Conservation (phyloP, 1,140 invertebrate genomes). For the Plutomurus gul region DNA sequence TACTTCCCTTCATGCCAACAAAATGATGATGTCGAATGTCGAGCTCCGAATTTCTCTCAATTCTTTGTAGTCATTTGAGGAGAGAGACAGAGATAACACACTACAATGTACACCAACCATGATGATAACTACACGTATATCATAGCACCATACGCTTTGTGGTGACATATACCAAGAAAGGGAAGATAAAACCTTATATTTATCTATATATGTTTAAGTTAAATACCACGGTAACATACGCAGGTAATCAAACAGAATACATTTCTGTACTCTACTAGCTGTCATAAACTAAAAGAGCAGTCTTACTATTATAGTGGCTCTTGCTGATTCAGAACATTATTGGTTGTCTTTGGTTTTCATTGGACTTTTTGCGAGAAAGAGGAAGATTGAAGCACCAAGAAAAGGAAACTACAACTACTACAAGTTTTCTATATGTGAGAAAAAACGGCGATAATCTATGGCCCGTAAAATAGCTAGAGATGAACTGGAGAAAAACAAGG, state of each 20-base stretch:
- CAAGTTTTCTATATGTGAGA: background rate
- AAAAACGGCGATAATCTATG: conserved; percentile 28
- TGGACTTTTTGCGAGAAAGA: background rate
- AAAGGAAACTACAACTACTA: too few relatives aligned
- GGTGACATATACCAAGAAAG: too few relatives aligned
- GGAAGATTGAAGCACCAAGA: background rate
- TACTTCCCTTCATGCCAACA: conserved; percentile 2
- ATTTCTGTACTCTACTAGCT: too few relatives aligned
- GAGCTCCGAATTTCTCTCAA: background rate
- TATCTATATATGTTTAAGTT: too few relatives aligned
- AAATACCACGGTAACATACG: too few relatives aligned
- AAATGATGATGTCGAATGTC: conserved; percentile 13
- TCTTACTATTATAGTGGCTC: too few relatives aligned
- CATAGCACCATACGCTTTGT: background rate
- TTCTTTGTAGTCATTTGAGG: background rate
- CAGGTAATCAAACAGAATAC: too few relatives aligned
- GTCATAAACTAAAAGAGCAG: too few relatives aligned
- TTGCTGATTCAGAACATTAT: background rate
- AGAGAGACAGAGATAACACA: background rate
- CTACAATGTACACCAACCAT: too few relatives aligned
- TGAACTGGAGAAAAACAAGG: background rate
- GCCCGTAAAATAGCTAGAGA: conserved; percentile 19
- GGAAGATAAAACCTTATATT: too few relatives aligned
- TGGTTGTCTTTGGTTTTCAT: too few relatives aligned
- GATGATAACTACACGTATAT: too few relatives aligned